Evolutionary conservation across 2,113 vertebrate species (phyloP), one percentile per base, ranked within the genome.

Genomic region (Tragelaphus imberbis): DNA sequence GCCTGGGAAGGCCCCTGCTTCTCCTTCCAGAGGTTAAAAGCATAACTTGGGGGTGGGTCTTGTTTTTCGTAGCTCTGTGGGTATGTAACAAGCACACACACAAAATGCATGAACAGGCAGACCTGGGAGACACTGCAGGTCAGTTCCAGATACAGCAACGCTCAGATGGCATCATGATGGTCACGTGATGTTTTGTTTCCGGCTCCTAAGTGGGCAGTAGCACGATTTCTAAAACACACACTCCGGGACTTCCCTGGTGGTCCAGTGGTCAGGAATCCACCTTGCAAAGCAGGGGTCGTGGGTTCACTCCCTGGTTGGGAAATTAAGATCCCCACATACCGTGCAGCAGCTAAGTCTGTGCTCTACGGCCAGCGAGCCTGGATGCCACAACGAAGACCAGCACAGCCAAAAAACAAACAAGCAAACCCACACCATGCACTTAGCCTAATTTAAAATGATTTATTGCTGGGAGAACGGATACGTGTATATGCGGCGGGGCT

Each of bases 401-500:
- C 10, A 2, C n/a, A 12, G 68, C 68, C 68, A 11, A 2, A 1
- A 68, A 1, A 68, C 33, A 4, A 10, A 0, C 65, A 10, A 13
- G 27, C 10, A 11, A 12, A 4, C 25, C 27, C n/a, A 2, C 65
- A 5, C 19, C 19, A 0, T 6, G 5, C 68, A 36, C 6, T 1
- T 10, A 23, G 68, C n/a, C 68, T 6, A 1, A 5, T 12, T 3
- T 36, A 23, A 10, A 23, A 4, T 1, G n/a, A 10, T 23, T 11
- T 23, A 36, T 6, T 23, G 68, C 68, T 6, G 1, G 65, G 65
- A 77, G n/a, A 17, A 6, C 0, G n/a, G 61, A 15, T 6, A 3
- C 13, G 0, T 15, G 27, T 36, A 9, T 36, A 5, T 0, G 5
- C 2, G 2, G 65, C 0, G 19, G n/a, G 19, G n/a, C 2, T 6